These are phyloP conservation scores for Anhinga rufa DNA, from an alignment of 2,113 vertebrate genomes.

Conservation along the genomic window DNA sequence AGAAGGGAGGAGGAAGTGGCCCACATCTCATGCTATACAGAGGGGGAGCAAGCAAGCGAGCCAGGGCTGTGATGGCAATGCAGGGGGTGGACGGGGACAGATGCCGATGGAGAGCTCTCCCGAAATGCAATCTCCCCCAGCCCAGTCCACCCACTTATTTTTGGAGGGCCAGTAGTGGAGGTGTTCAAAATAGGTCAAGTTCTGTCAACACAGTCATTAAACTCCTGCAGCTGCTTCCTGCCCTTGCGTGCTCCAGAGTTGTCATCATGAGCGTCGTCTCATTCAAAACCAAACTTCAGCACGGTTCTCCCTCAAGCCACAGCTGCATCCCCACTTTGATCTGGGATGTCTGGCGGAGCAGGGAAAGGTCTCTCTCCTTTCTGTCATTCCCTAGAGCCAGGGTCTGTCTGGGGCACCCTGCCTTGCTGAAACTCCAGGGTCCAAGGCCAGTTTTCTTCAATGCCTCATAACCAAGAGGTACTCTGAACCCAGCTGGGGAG, in stretches of 20 bases:
- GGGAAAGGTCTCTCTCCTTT: neutral
- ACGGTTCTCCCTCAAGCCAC: neutral
- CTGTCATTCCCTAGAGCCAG: neutral
- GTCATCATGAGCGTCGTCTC: neutral
- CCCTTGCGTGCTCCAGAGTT: neutral
- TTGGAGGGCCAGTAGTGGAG: neutral
- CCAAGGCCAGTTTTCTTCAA: neutral
- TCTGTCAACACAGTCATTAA: neutral
- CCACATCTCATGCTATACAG: neutral
- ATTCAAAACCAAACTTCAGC: neutral
- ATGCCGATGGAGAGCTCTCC: conserved; percentile 13
- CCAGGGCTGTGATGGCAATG: conserved; percentile 21
- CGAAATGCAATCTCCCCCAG: neutral
- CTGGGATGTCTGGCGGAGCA: neutral
- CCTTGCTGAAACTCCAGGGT: neutral
- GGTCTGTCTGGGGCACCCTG: neutral
- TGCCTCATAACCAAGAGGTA: neutral
- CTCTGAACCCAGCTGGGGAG: neutral
- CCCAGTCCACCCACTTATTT: neutral
- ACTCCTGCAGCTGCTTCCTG: conserved; percentile 31
- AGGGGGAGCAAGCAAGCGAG: neutral
- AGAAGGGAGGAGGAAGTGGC: neutral
- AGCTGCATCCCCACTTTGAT: neutral
- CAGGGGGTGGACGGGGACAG: neutral
- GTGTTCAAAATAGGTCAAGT: neutral